Conservation (phyloP, 1,140 invertebrate genomes). For the Drosophila santomea region DNA sequence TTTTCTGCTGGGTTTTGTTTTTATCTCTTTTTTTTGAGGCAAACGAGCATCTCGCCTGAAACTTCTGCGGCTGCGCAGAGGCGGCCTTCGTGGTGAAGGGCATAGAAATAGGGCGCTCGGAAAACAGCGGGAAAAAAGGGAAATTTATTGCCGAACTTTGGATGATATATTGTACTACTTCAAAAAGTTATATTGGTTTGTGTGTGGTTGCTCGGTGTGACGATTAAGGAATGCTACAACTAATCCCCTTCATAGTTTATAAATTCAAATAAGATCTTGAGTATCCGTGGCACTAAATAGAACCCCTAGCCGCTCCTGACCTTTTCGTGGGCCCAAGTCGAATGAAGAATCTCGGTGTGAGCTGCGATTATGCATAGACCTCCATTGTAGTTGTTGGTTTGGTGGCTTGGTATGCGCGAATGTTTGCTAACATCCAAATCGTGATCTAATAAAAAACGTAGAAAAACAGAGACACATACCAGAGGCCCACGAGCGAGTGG, state of each 20-base stretch:
- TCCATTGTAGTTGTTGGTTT: slow-evolving; percentile 52
- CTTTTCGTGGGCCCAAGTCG: slow-evolving; percentile 38
- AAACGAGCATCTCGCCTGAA: slow-evolving; percentile 47
- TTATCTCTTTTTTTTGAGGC: slow-evolving; percentile 49
- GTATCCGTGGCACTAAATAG: neutral
- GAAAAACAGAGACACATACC: slow-evolving; percentile 46
- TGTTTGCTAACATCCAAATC: slow-evolving; percentile 79
- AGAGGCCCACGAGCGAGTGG: slow-evolving; percentile 13
- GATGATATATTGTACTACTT: neutral
- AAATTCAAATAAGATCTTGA: no score
- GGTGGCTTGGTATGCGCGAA: slow-evolving; percentile 68
- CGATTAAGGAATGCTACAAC: no score
- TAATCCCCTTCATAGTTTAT: no score
- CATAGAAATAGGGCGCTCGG: slow-evolving; percentile 39
- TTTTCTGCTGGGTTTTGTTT: slow-evolving; percentile 55
- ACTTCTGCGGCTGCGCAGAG: slow-evolving; percentile 36
- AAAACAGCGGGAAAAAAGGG: slow-evolving; percentile 24
- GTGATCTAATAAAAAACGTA: slow-evolving; percentile 76
- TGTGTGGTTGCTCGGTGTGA: no score
- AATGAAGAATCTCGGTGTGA: slow-evolving; percentile 69
- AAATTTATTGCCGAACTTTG: slow-evolving; percentile 4
- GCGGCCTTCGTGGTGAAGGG: slow-evolving; percentile 60
- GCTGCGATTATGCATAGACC: slow-evolving; percentile 68
- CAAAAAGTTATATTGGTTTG: no score
- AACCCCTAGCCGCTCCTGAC: slow-evolving; percentile 51